A percentile compares a stretch with the other conserved stretches of the same genome.
Evolutionary conservation across 2,888 invertebrate genomes (phyloP).

Genomic region (Lepidocyrtinus sp.): DNA sequence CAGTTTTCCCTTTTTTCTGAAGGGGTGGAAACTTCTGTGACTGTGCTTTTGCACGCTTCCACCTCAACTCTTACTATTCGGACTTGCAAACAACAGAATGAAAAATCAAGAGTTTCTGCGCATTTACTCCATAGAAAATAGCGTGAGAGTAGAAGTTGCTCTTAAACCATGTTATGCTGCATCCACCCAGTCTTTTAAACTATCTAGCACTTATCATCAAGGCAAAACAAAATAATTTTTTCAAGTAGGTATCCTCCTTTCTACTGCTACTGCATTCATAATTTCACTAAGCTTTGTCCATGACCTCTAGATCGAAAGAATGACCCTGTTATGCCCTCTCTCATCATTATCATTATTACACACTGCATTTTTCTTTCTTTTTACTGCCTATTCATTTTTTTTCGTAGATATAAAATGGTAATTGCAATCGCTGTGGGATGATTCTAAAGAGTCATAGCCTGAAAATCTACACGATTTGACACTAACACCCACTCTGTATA

Average conservation of each 20-base stretch:
- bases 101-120: slow-evolving; percentile 1
- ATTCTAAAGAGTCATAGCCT: too few relatives aligned
- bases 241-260: slow-evolving; percentile 17
- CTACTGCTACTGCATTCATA: slow-evolving; percentile 37
- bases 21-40: slow-evolving; percentile 52
- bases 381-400: background rate
- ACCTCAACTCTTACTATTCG: too few relatives aligned
- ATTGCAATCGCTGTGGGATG: background rate
- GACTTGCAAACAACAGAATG: too few relatives aligned
- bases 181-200: too few relatives aligned
- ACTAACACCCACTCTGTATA: too few relatives aligned
- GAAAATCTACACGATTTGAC: too few relatives aligned
- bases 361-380: background rate
- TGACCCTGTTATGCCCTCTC: slow-evolving; percentile 54
- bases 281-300: slow-evolving; percentile 43
- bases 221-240: background rate
- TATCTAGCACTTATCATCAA: background rate
- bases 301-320: slow-evolving; percentile 62
- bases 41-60: slow-evolving; percentile 11
- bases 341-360: slow-evolving; percentile 45
- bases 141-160: background rate
- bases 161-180: too few relatives aligned
- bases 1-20: slow-evolving; percentile 38
- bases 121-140: background rate
- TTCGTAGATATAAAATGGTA: background rate